A percentile compares a stretch with the other conserved stretches of the same genome.
Evolutionary conservation across 2,888 invertebrate species (phyloP).

Genomic region (Minunthozetes semirufus): DNA sequence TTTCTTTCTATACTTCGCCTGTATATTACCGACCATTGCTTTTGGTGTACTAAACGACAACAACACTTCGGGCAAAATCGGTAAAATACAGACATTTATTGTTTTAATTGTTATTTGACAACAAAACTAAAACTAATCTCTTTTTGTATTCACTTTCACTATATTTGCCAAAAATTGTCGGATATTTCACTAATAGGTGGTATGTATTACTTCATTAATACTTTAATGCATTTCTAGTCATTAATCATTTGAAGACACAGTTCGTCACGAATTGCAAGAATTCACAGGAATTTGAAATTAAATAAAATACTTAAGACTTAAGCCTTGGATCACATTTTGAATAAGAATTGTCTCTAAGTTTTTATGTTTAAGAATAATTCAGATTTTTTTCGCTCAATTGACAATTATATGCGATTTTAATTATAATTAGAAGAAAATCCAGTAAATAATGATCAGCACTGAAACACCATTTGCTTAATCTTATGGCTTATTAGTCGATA

Average conservation of each 20-base stretch:
- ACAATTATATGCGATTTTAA: no score
- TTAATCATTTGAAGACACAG: conserved; percentile 12
- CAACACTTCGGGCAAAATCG: conserved; percentile 55
- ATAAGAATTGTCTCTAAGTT: no score
- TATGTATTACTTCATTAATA: conserved; percentile 4
- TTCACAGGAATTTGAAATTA: neutral
- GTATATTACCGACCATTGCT: conserved; percentile 56
- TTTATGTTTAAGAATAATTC: no score
- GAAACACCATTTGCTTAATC: no score
- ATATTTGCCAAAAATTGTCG: neutral
- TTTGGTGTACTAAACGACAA: conserved; percentile 56
- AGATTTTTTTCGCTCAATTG: no score
- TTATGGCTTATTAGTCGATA: no score
- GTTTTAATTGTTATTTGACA: neutral
- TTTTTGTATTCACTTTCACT: neutral
- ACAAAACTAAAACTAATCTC: conserved; percentile 33
- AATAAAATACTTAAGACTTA: neutral
- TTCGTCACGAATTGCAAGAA: conserved; percentile 27
- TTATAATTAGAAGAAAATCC: no score
- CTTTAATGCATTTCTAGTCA: neutral
- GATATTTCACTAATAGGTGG: conserved; percentile 9
- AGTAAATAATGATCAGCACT: no score
- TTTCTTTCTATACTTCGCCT: conserved; percentile 57
- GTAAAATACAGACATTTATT: conserved; percentile 46
- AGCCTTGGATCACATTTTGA: neutral